Evolutionary conservation across 2,888 invertebrate species (phyloP).

Genomic region (Pterostichus madidus): DNA sequence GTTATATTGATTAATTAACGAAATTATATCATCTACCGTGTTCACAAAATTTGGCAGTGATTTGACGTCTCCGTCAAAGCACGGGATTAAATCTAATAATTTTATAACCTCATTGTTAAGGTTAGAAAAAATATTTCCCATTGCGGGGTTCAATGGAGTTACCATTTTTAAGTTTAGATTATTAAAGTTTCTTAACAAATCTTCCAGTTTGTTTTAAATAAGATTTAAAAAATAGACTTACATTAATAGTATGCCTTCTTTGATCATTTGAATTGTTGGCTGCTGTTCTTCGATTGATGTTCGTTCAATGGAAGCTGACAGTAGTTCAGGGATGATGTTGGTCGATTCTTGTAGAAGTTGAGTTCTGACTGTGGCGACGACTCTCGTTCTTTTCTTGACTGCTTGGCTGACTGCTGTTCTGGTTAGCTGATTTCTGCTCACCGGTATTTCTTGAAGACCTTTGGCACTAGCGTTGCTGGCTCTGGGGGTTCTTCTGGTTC

Average conservation of each 20-base stretch:
- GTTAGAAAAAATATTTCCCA: neutral
- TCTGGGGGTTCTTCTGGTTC: too few relatives aligned
- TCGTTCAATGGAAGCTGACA: neutral
- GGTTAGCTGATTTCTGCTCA: too few relatives aligned
- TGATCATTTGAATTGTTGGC: neutral
- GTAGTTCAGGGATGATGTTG: too few relatives aligned
- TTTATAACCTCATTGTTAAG: neutral
- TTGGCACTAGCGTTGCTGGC: too few relatives aligned
- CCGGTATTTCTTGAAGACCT: too few relatives aligned
- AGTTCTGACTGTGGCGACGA: too few relatives aligned
- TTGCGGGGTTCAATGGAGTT: neutral
- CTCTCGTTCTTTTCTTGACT: too few relatives aligned
- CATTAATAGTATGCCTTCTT: neutral
- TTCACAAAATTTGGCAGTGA: neutral
- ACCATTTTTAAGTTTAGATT: neutral
- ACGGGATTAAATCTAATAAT: neutral
- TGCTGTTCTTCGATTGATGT: neutral
- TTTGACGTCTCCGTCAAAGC: neutral
- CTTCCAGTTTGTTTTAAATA: neutral
- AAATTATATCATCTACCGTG: neutral
- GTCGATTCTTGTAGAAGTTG: too few relatives aligned
- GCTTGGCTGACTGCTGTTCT: too few relatives aligned
- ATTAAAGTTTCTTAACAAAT: neutral
- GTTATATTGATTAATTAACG: neutral
- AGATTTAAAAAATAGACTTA: neutral